Conservation (phyloP, 2,888 invertebrate genomes). For the Silvanus unidentatus region DNA sequence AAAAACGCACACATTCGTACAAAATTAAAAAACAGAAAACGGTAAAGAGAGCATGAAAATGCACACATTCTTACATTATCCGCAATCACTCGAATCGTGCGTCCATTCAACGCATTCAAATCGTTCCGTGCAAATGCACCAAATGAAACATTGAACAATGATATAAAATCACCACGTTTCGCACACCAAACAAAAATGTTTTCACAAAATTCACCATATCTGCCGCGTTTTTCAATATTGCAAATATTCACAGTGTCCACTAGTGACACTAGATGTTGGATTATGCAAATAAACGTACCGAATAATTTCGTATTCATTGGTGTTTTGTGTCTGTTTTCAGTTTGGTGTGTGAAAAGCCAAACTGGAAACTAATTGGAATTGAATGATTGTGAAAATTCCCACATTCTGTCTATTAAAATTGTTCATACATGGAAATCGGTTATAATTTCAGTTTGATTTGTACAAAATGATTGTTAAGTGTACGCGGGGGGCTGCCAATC, state of each 20-base stretch:
- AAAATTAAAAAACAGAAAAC: too few species aligned
- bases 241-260: background rate
- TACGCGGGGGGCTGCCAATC: too few species aligned
- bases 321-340: background rate
- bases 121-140: conserved; percentile 13
- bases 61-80: conserved; percentile 30
- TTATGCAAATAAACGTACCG: too few species aligned
- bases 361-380: background rate
- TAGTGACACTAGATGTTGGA: too few species aligned
- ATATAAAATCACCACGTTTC: conserved; percentile 24
- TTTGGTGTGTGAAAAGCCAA: background rate
- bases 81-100: conserved; percentile 34
- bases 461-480: too few species aligned
- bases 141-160: conserved; percentile 15
- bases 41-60: conserved; percentile 2
- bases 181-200: conserved; percentile 31
- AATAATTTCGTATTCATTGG: too few species aligned
- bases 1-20: too few species aligned
- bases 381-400: background rate
- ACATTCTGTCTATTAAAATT: background rate
- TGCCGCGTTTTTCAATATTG: conserved; percentile 9
- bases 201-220: conserved; percentile 21
- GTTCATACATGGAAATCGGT: too few species aligned
- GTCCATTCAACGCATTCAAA: conserved; percentile 28
- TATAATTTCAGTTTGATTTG: too few species aligned